phyloP scores from a whole-genome alignment of 2,888 invertebrate species.

The Troides aeacus region DNA sequence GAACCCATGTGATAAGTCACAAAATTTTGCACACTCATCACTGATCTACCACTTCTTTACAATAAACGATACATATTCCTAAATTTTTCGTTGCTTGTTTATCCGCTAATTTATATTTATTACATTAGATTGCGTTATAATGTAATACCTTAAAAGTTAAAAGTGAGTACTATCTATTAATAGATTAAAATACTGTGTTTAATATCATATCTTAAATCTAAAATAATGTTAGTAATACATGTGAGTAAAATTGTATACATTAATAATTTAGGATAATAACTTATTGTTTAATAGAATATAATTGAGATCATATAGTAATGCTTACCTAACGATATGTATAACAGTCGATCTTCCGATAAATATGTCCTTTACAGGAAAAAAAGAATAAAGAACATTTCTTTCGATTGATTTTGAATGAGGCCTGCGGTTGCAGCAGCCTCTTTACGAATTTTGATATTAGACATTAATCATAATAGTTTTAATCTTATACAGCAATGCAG shows the following conservation, averaged over 20 bases:
- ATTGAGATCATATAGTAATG: conserved; percentile 15
- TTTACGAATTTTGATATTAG: too few species aligned
- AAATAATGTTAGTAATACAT: not conserved
- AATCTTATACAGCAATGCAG: not conserved
- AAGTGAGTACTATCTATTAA: not conserved
- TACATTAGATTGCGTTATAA: not conserved
- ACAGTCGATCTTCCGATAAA: not conserved
- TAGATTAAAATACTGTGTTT: not conserved
- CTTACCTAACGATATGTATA: conserved; percentile 9
- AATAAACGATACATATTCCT: not conserved
- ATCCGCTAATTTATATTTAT: too few species aligned
- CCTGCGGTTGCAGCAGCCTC: too few species aligned
- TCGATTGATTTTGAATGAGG: not conserved
- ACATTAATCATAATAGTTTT: not conserved
- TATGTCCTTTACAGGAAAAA: not conserved
- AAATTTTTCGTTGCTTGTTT: not conserved
- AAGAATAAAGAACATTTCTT: not conserved
- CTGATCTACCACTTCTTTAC: too few species aligned
- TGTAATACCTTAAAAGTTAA: not conserved
- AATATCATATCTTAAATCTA: not conserved
- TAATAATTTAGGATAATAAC: not conserved
- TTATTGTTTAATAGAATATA: not conserved
- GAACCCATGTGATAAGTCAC: too few species aligned
- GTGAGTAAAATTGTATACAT: not conserved
- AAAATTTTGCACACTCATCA: too few species aligned